Base-by-base conservation (phyloP, 2,113 vertebrate genomes). In the Proterorhinus semilunaris region DNA sequence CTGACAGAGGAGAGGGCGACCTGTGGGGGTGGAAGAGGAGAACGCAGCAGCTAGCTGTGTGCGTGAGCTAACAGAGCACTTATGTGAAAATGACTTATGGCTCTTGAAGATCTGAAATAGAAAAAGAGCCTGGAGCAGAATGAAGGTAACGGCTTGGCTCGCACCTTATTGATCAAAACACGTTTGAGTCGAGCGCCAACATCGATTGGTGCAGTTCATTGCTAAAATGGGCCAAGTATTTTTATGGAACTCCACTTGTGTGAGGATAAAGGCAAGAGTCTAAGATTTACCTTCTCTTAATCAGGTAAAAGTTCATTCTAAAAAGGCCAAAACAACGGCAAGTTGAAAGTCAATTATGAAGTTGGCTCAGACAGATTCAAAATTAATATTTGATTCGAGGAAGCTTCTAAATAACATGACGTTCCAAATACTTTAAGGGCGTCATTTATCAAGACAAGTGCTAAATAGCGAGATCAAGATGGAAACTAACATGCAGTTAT, bases 151-250 rank as follows among this genome's bases (percentile, higher is more conserved):
- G 52, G 8, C 7, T 1, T 10, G 62, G 62, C 68, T 62, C 21
- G 21, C 48, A 59, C 65, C 61, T 79, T 62, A 79, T 81, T 58
- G 52, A 76, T 81, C 79, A 63, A 8, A 47, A 21, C 21, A 8
- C 69, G 62, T 65, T 49, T 62, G 54, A 43, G 66, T 59, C 48
- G 45, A 53, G 51, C 42, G 66, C 58, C 71, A 52, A 55, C 21
- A 21, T 21, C 2, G 16, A 68, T 15, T 45, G 64, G 49, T 43
- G 7, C 21, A 47, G 13, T 10, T 21, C 21, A 21, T 21, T 21
- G 21, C 21, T 21, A 21, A 21, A 21, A 21, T 21, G 21, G 21
- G 21, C 21, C 21, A 21, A 21, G 7, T 61, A 71, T 71, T 43
- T 72, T 78, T 73, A 70, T 58, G 54, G 54, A 54, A 21, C 55